Conservation (phyloP, 2,797 vertebrate genomes). For the Hypotaenidia okinawae region DNA sequence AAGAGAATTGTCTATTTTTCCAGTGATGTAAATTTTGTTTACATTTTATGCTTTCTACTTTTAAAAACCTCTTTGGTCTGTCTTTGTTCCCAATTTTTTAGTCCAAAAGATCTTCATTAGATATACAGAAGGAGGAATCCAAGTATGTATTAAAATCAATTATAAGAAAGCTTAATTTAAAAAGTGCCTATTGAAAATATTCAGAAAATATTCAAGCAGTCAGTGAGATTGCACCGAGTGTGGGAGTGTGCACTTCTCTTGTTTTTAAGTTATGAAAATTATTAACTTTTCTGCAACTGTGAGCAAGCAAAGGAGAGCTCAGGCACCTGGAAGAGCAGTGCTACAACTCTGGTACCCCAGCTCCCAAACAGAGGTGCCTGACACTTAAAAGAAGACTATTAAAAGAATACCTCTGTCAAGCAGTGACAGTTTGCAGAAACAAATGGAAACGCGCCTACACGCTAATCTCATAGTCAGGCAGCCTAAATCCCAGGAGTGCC, state of each 20-base stretch:
- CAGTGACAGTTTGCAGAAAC: background rate
- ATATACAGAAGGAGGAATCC: background rate
- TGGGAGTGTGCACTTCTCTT: background rate
- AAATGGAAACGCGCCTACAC: background rate
- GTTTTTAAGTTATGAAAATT: background rate
- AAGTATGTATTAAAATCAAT: background rate
- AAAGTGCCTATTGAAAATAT: background rate
- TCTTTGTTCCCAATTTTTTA: constrained; percentile 8
- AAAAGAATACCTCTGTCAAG: background rate
- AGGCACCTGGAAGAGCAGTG: background rate
- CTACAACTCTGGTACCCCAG: background rate
- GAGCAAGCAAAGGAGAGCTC: background rate
- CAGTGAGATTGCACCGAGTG: background rate
- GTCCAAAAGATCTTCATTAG: constrained; percentile 27
- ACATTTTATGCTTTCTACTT: constrained; percentile 34
- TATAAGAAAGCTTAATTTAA: background rate
- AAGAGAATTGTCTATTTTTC: constrained; percentile 39
- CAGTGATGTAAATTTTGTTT: constrained; percentile 59
- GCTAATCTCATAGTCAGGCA: background rate
- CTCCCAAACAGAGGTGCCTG: background rate
- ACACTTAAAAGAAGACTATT: background rate
- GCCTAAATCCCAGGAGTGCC: background rate
- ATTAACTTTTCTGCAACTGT: background rate
- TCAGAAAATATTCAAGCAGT: background rate
- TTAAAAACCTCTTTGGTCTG: constrained; percentile 17